Base-by-base conservation (phyloP, 2,888 invertebrate genomes). In the Auanema sp. region DNA sequence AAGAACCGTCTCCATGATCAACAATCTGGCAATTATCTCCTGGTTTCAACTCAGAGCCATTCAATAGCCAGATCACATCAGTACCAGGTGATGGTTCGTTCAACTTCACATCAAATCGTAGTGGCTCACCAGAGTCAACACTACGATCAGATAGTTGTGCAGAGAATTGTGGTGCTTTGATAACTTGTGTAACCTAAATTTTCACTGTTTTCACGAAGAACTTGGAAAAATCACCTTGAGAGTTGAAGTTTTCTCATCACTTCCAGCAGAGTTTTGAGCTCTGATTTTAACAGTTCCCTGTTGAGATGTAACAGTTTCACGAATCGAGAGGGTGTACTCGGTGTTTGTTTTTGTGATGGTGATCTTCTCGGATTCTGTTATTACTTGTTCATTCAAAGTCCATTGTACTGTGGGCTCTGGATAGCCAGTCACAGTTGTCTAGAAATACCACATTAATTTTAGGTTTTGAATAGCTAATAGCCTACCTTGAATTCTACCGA, bases 101-200 rank as follows among this genome's bases (percentile, higher is more conserved):
- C 23, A 80, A 53, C 47, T 68, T 65, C 16, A 75, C 64, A 16
- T 71, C 71, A 68, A 69, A 72, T 24, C 66, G 64, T 16, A 68
- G 51, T 24, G 63, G 64, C 52, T 92, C 92, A 49, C 93, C 93
- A 77, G 91, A 90, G 33, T 88, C 88, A 0, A 91, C 92, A 72
- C 91, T 91, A 57, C 90, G 90, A 0, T 91, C 90, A 33, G 90
- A 86, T 1, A 93, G 92, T 81, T 92, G 92, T 52, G 89, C 89
- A 66, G 91, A 87, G 84, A 93, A 93, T 83, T 89, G 88, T 0
- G 93, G 93, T 79, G 90, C 91, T 83, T 91, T 92, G 85, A 65
- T 64, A 51, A 67, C 65, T 52, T 58, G 18, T 33, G 47, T 64
- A 43, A 50, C 63, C 14, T 42, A 8, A 3, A 58, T 21, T 21